Percentiles rank a stretch among this genome's conserved stretches.
Conservation (phyloP, 2,797 vertebrate genomes). For the Sebastes ruberrimus region DNA sequence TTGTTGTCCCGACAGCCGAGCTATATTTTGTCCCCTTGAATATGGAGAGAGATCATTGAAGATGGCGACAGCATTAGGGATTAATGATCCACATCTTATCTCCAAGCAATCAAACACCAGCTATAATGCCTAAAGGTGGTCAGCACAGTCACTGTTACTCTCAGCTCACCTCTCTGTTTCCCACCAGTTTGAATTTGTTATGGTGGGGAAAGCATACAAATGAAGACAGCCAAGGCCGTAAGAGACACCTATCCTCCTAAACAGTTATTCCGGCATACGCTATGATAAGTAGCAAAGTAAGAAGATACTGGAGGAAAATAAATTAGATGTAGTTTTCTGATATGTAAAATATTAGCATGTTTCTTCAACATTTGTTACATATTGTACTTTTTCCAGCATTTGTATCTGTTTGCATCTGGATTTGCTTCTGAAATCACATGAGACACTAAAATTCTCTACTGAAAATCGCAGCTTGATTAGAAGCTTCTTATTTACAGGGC, state of each 20-base stretch:
- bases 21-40: conserved; percentile 23
- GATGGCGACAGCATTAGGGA: conserved; percentile 60
- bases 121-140: conserved; percentile 61
- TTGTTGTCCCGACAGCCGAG: neutral
- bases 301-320: neutral
- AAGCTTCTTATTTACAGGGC: neutral
- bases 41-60: conserved; percentile 34
- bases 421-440: neutral
- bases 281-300: neutral
- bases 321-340: neutral
- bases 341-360: neutral
- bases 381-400: neutral
- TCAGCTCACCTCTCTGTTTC: conserved; percentile 24
- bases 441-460: neutral
- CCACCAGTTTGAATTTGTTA: neutral
- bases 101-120: conserved; percentile 53
- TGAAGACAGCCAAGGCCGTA: neutral
- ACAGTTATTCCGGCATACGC: neutral
- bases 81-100: conserved; percentile 68
- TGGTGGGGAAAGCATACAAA: neutral
- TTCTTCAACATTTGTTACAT: neutral
- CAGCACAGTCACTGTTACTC: conserved; percentile 37
- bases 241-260: neutral
- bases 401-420: neutral
- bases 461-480: neutral